Base-by-base conservation (phyloP, 2,888 invertebrate genomes). In the Hyles lineata region DNA sequence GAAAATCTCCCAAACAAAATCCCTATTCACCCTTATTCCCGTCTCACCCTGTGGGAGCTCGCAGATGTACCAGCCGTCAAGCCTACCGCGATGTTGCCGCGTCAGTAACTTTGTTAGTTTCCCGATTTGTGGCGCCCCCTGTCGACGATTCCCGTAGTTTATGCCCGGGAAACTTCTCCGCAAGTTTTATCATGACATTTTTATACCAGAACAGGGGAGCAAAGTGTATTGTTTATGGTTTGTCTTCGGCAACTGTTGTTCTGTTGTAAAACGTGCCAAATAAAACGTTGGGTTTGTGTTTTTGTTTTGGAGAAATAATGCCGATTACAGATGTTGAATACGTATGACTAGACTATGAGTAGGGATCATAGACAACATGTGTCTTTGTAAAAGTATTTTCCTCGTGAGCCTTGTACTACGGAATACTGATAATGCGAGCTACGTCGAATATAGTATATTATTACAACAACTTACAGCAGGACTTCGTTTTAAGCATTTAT, bases 81-180 rank as follows among this genome's bases (percentile, higher is more conserved):
- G 17, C 43, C 21, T 23, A 62, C 62, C 62, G 62, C 55, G 62
- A 67, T 23, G 43, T 50, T 23, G 67, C 67, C 67, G n/a, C 63
- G 35, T 63, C 63, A 63, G 21, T 5, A 67, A 67, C 67, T 72
- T 72, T 23, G 35, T 35, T 67, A 63, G 63, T 72, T 50, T 21
- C 6, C 63, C 21, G 62, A 70, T 63, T 55, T 55, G 55, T 25
- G 17, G 43, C 63, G 72, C 58, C 72, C 72, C 72, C 72, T 72
- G 72, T 67, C 63, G 72, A 4, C 72, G 32, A 67, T 72, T 58
- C 55, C 67, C 35, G 58, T 58, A 58, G 35, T 72, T 72, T 72
- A 67, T 52, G 58, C 55, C 55, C 63, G 55, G 55, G 35, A 67
- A 67, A 43, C 55, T 72, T 32, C 23, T 35, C 11, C 32, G 19